Evolutionary conservation across 1,140 invertebrate species (phyloP), one percentile per base, ranked within the genome.

Genomic region (Cherax quadricarinatus): DNA sequence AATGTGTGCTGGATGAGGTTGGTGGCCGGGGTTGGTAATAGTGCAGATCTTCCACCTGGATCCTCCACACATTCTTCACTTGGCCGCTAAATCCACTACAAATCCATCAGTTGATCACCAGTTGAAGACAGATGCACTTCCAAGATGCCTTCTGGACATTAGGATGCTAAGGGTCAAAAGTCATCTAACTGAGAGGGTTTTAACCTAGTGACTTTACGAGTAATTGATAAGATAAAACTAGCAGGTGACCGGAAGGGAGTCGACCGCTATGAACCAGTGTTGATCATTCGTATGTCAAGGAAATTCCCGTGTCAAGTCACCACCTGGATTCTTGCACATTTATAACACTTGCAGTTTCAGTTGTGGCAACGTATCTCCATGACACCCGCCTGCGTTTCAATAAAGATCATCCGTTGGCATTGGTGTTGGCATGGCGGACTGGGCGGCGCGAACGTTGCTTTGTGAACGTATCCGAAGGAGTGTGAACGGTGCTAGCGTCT

Each of bases 401-500:
- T 81, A 51, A 51, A 51, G 48, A 81, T 51, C 48, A 18, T 18
- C 16, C 41, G 80, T 49, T 81, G 80, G 14, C 80, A 7, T 51
- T 16, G 80, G 10, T 5, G 41, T 81, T 81, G 5, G 79, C 4
- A 3, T 16, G 80, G 80, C 5, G 18, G 41, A 7, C 4, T 41
- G 12, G 80, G 80, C 16, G 21, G 48, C n/a, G 80, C n/a, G 80
- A 14, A 14, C 4, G 14, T 18, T 14, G 14, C 21, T n/a, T 12
- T 30, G 18, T 70, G 84, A 86, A 49, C 84, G 48, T 24, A 48
- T 7, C 24, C 48, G 41, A 70, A 14, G 70, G 84, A 18, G 48
- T 41, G 41, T 86, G 84, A 86, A 51, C 84, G 84, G 73, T 86
- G 60, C 62, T 24, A 21, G 60, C 84, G 62, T 24, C 84, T 30